Base-by-base conservation (phyloP, 2,113 vertebrate species). In the Xiphias gladius region DNA sequence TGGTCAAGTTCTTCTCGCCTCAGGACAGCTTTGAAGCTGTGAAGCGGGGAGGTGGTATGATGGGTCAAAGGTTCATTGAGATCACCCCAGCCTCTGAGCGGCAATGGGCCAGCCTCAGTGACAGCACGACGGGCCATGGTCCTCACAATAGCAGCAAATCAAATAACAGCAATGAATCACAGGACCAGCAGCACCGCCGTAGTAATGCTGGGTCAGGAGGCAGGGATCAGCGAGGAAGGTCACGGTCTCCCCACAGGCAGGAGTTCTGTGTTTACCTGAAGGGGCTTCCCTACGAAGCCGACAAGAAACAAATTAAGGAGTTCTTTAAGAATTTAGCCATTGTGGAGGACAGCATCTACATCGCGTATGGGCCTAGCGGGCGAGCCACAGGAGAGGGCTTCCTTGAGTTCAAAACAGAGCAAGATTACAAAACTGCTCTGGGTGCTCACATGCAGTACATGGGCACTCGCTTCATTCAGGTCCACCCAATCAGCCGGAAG, bases 391-490 rank as follows among this genome's bases (percentile, higher is more conserved):
- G 98, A 80, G 98, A 99, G 92, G 98, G 98, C 32, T 99, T 99
- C 88, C 96, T 99, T 10, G 98, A 99, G 85, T 99, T 99, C 74
- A 96, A 97, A 90, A 96, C 96, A 67, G 97, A 99, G 90, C 93
- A 96, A 84, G 98, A 99, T 85, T 96, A 98, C 89, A 99, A 99
- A 91, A 94, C 94, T 86, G 98, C 98, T 79, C 92, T 99, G 3
- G 96, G 97, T 79, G 96, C 97, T 89, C 98, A 99, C 92, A 99
- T 99, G 95, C 98, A 99, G 79, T 99, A 99, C 86, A 99, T 99
- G 96, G 98, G 98, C 50, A 97, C 95, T 88, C 97, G 98, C 37
- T 99, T 99, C 84, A 99, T 99, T 90, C 98, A 99, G 80, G 98
- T 99, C 71, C 98, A 98, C 85, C 98, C 98, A 22, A 97, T 99